Evolutionary conservation across 35 echinoderm and acorn worm genomes (phyloP), one percentile per base, ranked within the genome.

Genomic region (Hemicentrotus pulcherrimus): DNA sequence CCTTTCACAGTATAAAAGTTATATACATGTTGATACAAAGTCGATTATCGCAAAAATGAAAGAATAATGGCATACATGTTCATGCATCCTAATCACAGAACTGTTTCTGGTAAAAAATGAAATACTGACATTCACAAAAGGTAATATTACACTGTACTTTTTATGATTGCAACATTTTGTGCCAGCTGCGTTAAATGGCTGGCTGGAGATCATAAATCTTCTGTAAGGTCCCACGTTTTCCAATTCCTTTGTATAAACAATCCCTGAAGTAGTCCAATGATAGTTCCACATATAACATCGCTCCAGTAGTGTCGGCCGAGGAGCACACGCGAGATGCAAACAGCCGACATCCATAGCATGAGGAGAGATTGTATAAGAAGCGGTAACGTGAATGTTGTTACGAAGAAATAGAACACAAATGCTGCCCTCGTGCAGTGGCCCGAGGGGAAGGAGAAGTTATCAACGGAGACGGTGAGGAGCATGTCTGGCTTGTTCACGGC

Each of bases 371-470:
- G 30, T 15, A 65, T 10, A 31, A 96, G 24, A 9, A 94, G 46
- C 6, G 96, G 86, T 32, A 96, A 60, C 6, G 86, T 46, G 22
- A 94, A 95, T 32, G 94, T 85, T 48, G 89, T 50, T 13, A 96
- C 31, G 46, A 97, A 70, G 45, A 98, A 94, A 32, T 95, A 93
- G 2, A 92, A 58, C 41, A 99, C 55, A 92, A 96, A 97, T 6
- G 86, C 95, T 32, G 96, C 98, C 59, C 98, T 95, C 19, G 98
- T 98, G 86, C 96, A 96, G 86, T 99, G 98, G 12, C 98, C 98
- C 31, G 98, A 99, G 47, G 98, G 98, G 86, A 99, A 99, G 9
- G 98, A 99, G 61, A 86, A 99, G 94, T 97, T 96, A 91, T 99
- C 98, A 6, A 98, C 98, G 10, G 98, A 94, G 7, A 97, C 96